phyloP scores from a whole-genome alignment of 2,113 vertebrate species.

The Herpailurus yagouaroundi region DNA sequence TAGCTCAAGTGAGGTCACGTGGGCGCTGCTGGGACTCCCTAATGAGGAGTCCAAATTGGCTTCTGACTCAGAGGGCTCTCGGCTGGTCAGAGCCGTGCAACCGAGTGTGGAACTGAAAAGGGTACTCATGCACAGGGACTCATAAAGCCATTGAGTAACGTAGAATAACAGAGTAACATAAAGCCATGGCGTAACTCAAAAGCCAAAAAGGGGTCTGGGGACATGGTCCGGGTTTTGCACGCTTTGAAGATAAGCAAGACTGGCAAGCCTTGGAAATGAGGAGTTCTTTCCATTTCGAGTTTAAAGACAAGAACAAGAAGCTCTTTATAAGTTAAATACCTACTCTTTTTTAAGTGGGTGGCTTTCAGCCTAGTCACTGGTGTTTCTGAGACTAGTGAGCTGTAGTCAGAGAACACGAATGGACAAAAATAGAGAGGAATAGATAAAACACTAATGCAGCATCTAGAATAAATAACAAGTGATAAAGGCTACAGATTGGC shows the following conservation, averaged over 20 bases:
- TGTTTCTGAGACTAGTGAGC: neutral
- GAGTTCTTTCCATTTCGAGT: neutral
- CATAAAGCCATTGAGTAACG: neutral
- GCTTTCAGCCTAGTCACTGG: neutral
- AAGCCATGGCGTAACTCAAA: neutral
- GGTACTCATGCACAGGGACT: neutral
- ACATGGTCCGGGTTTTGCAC: neutral
- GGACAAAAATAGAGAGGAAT: neutral
- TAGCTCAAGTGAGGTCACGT: neutral
- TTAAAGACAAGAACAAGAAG: neutral
- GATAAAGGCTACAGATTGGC: neutral
- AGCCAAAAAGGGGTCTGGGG: neutral
- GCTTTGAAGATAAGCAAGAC: slow-evolving; percentile 25
- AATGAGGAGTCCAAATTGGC: neutral
- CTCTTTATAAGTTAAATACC: slow-evolving; percentile 16
- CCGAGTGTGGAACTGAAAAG: neutral
- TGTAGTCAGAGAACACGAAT: neutral
- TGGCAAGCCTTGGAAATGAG: neutral
- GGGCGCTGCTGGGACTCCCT: neutral
- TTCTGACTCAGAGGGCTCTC: neutral
- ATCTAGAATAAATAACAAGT: neutral
- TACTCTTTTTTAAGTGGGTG: neutral
- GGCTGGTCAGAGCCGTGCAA: neutral
- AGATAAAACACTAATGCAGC: neutral
- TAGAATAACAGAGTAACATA: neutral